Conservation (phyloP, 2,888 invertebrate species). For the Chrysina gloriosa region DNA sequence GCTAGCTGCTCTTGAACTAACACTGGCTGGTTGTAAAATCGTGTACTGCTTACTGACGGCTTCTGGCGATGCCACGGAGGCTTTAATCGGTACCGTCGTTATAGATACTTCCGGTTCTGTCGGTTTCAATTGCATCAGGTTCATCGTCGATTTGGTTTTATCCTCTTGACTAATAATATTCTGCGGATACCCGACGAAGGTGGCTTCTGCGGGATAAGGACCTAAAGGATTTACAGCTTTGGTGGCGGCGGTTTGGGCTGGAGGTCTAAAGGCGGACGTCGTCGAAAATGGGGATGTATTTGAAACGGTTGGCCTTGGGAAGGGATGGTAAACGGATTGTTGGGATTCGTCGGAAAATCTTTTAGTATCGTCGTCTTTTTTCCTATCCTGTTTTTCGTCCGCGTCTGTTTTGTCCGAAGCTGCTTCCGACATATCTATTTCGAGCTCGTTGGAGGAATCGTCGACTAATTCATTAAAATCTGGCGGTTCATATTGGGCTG, state of each 20-base stretch:
- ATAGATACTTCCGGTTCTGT: constrained; percentile 27
- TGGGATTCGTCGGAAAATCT: constrained; percentile 58
- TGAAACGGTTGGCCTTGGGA: constrained; percentile 63
- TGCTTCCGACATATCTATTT: constrained; percentile 83
- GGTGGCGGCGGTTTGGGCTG: constrained; percentile 56
- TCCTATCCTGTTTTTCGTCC: constrained; percentile 67
- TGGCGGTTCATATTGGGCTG: constrained; percentile 74
- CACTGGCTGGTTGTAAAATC: constrained; percentile 85
- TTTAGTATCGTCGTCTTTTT: constrained; percentile 68
- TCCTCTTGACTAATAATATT: constrained; percentile 62
- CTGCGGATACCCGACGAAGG: constrained; percentile 79
- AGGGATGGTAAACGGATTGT: constrained; percentile 44
- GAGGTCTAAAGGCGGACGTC: constrained; percentile 85
- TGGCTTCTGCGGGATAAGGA: constrained; percentile 76
- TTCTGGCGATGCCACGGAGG: constrained; percentile 62
- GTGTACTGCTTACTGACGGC: constrained; percentile 83
- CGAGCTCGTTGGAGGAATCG: constrained; percentile 81
- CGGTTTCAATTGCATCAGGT: constrained; percentile 65
- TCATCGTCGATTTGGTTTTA: constrained; percentile 63
- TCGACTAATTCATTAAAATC: constrained; percentile 83
- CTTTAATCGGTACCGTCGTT: constrained; percentile 42
- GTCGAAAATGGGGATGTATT: constrained; percentile 76
- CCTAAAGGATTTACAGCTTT: constrained; percentile 67
- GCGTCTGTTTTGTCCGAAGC: constrained; percentile 74
- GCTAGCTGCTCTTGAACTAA: constrained; percentile 83